Conservation (phyloP, 2,113 vertebrate genomes). For the Rafetus swinhoei region DNA sequence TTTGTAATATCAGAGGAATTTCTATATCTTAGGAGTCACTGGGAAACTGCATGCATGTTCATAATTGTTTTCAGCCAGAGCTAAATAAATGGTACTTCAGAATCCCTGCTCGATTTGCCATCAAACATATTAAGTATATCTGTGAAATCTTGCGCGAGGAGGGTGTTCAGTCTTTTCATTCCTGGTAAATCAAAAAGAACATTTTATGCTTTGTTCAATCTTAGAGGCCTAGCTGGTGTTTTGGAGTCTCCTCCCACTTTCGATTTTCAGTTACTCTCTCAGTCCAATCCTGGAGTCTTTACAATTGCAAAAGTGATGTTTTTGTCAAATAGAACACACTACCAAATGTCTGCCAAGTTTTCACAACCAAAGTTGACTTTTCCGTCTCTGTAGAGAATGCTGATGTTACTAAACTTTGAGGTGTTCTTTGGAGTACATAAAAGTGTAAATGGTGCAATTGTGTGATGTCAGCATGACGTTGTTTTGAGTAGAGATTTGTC, state of each 20-base stretch:
- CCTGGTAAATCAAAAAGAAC: conserved; percentile 53
- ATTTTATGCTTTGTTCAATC: conserved; percentile 43
- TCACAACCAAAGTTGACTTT: conserved; percentile 74
- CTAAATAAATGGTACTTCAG: conserved; percentile 82
- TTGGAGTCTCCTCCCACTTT: conserved; percentile 51
- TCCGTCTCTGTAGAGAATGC: conserved; percentile 76
- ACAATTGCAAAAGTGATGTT: conserved; percentile 61
- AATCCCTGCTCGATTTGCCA: conserved; percentile 50
- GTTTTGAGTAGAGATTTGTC: conserved; percentile 84
- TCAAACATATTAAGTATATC: conserved; percentile 58
- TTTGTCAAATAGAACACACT: conserved; percentile 63
- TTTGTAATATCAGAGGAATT: conserved; percentile 93
- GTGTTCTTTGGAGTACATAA: conserved; percentile 77
- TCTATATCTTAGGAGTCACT: conserved; percentile 97
- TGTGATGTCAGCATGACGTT: conserved; percentile 85
- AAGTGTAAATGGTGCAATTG: conserved; percentile 82
- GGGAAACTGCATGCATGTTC: conserved; percentile 86
- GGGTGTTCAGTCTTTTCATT: conserved; percentile 58
- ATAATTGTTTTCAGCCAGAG: conserved; percentile 84
- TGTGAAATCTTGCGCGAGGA: conserved; percentile 47
- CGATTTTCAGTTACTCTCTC: conserved; percentile 62
- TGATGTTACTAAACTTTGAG: conserved; percentile 77
- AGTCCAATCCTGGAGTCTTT: conserved; percentile 61
- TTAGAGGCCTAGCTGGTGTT: conserved; percentile 38
- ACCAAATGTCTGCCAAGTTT: conserved; percentile 70